Evolutionary conservation across 2,113 vertebrate genomes (phyloP).

Genomic region (Notarius quadriscutis): DNA sequence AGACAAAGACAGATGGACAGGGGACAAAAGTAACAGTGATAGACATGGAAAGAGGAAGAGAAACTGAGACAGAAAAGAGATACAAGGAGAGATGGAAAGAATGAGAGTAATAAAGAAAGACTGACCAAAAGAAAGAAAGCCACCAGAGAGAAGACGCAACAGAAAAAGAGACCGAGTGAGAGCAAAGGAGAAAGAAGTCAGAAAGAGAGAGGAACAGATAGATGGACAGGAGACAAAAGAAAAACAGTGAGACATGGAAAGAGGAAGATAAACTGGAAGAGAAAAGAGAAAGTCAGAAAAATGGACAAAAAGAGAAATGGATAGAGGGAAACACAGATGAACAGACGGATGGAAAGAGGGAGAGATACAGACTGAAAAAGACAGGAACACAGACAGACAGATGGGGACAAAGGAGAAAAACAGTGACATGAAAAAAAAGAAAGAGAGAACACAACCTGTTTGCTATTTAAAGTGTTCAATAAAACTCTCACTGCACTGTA

Average conservation of each 20-base stretch:
- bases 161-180: neutral
- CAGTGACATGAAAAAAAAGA: neutral
- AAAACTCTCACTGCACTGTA: neutral
- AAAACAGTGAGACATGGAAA: neutral
- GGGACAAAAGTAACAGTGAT: neutral
- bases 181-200: neutral
- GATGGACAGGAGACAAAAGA: neutral
- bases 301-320: neutral
- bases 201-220: neutral
- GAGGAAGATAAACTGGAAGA: neutral
- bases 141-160: no score
- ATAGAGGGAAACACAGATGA: neutral
- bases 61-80: neutral
- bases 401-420: neutral
- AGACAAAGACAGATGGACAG: neutral
- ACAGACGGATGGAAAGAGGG: neutral
- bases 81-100: neutral
- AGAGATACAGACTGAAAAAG: neutral
- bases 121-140: neutral
- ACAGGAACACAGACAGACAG: neutral
- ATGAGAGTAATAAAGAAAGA: neutral
- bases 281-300: neutral
- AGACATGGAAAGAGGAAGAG: neutral
- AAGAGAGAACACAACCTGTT: neutral
- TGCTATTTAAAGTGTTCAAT: neutral